Evolutionary conservation across 1,140 invertebrate genomes (phyloP), one percentile per base, ranked within the genome.

Genomic region (Cydia pomonella): DNA sequence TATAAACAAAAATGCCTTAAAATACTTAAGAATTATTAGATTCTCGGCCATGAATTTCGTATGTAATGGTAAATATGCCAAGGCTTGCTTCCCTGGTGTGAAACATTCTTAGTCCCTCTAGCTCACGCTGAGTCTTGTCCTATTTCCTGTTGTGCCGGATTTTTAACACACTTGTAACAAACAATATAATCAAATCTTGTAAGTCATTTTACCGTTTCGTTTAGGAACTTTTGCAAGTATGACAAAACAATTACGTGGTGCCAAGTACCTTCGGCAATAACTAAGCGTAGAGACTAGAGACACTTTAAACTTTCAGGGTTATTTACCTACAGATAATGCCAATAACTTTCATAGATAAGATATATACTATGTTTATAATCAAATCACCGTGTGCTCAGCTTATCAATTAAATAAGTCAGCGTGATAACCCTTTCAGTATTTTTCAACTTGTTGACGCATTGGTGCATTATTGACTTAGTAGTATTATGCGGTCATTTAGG

Each of bases 321-420:
- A 33, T 69, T 69, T 69, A 69, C 64, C 64, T 69, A 69, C 29
- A 69, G 6, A 33, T 33, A 69, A 18, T 38, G 29, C 23, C 64
- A 69, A 33, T 69, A n/a, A 69, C 10, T 33, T n/a, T 27, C 62
- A 66, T 16, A 29, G 27, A 66, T 29, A 7, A 27, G 6, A 7
- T 50, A 16, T 25, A 66, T 16, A 18, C 4, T 21, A 69, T 69
- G 29, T 69, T n/a, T 69, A 69, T 69, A 69, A n/a, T 33, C 9
- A 69, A 33, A 33, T 38, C 9, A 33, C 10, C 27, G n/a, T n/a
- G 27, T 33, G 27, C 27, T 41, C 64, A 41, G 7, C 64, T 69
- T 69, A 69, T 69, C 64, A 33, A 33, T 69, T 69, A 41, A 69
- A 69, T 69, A 69, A 13, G 27, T 66, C 27, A 69, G 12, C 10